Evolutionary conservation across 2,888 invertebrate species (phyloP).

Genomic region (Cenopis cana): DNA sequence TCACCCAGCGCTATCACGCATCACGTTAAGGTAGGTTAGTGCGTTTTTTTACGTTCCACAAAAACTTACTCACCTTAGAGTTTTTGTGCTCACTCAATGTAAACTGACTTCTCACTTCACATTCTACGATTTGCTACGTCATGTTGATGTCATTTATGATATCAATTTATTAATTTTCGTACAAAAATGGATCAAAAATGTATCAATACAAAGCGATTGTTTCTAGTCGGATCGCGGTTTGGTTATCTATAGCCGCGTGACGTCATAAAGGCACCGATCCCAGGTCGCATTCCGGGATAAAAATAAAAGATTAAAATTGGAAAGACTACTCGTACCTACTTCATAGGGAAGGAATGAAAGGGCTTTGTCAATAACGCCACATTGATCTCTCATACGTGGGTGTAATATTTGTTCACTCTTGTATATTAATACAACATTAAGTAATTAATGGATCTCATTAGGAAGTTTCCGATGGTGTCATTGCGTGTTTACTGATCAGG

Average conservation of each 20-base stretch:
- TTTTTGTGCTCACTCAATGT: constrained; percentile 3
- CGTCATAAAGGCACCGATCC: too few relatives aligned
- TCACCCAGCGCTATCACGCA: not conserved
- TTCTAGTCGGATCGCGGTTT: too few relatives aligned
- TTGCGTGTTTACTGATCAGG: not conserved
- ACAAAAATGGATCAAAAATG: too few relatives aligned
- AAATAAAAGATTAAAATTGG: too few relatives aligned
- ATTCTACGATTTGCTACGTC: not conserved
- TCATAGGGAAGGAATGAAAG: too few relatives aligned
- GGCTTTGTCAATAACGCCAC: not conserved
- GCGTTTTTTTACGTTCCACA: constrained; percentile 6
- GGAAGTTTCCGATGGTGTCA: not conserved
- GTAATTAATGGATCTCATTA: not conserved
- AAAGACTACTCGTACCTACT: too few relatives aligned
- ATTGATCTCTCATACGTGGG: not conserved
- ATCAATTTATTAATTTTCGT: too few relatives aligned
- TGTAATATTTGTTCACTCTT: not conserved
- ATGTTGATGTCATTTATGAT: not conserved
- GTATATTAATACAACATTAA: not conserved
- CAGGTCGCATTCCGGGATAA: too few relatives aligned
- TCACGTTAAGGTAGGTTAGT: constrained; percentile 33
- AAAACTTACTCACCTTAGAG: not conserved
- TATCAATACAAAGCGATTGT: too few relatives aligned
- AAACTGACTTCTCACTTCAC: not conserved
- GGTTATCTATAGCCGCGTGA: too few relatives aligned